phyloP scores from a whole-genome alignment of 2,113 vertebrate genomes.

The Cephalopholis sonnerati region DNA sequence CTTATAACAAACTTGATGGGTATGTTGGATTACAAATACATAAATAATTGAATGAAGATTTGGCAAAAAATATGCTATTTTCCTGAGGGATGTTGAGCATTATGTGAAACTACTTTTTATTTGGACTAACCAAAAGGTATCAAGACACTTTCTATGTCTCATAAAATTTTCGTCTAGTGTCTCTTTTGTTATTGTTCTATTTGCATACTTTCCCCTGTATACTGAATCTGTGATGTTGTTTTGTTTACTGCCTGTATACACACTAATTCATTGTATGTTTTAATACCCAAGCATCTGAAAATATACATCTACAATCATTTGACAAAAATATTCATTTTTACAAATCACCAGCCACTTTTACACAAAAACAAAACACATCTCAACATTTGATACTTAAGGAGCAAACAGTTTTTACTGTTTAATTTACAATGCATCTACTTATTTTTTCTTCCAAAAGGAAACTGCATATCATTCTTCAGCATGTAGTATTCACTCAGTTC shows the following conservation, averaged over 20 bases:
- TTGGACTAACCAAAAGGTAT: too few species aligned
- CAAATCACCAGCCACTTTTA: background rate
- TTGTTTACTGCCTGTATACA: background rate
- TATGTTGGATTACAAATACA: too few species aligned
- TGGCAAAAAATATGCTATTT: too few species aligned
- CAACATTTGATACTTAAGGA: background rate
- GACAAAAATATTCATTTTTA: background rate
- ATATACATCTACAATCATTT: background rate
- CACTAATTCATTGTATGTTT: background rate
- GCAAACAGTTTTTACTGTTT: background rate
- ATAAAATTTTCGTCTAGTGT: too few species aligned
- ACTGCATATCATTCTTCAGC: background rate
- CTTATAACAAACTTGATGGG: too few species aligned
- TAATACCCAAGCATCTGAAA: background rate
- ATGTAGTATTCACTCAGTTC: background rate
- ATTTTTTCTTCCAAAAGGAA: background rate
- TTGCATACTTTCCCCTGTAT: too few species aligned
- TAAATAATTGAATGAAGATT: too few species aligned
- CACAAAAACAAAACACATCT: background rate
- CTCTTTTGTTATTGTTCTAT: too few species aligned
- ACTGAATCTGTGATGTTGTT: too few species aligned
- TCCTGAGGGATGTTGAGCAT: too few species aligned
- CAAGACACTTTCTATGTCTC: too few species aligned
- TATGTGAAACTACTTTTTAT: too few species aligned
- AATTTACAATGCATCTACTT: background rate